Conservation (phyloP, 2,113 vertebrate genomes). For the Carassius auratus region DNA sequence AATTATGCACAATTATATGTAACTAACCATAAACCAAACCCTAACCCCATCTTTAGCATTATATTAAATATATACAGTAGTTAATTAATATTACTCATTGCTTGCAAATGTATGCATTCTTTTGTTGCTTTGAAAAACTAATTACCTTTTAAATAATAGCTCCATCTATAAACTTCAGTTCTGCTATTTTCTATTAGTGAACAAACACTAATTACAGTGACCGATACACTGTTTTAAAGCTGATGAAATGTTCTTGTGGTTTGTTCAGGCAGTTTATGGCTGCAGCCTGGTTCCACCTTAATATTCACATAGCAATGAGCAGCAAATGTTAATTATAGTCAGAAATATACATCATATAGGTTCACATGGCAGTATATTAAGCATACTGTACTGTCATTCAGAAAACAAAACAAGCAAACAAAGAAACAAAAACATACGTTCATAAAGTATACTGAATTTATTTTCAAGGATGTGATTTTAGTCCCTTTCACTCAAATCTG, state of each 20-base stretch:
- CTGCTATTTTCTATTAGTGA: background rate
- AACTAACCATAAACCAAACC: no score
- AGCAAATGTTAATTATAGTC: slow-evolving; percentile 43
- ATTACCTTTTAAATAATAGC: background rate
- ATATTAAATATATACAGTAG: no score
- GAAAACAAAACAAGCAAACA: background rate
- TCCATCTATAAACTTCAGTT: background rate
- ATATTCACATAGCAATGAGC: slow-evolving; percentile 46
- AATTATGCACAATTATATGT: no score
- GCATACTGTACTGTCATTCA: background rate
- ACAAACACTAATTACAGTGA: background rate
- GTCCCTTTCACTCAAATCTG: no score
- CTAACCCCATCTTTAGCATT: no score
- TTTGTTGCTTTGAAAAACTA: background rate
- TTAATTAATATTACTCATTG: no score
- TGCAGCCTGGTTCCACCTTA: slow-evolving; percentile 13
- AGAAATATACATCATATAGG: slow-evolving; percentile 21
- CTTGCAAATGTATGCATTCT: background rate
- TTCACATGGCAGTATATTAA: slow-evolving; percentile 13
- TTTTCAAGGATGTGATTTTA: no score
- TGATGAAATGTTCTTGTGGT: background rate
- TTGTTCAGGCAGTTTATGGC: background rate
- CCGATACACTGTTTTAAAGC: background rate
- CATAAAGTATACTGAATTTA: no score
- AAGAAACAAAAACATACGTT: no score